phyloP scores from a whole-genome alignment of 1,140 invertebrate genomes.

The Zaprionus lachaisei region DNA sequence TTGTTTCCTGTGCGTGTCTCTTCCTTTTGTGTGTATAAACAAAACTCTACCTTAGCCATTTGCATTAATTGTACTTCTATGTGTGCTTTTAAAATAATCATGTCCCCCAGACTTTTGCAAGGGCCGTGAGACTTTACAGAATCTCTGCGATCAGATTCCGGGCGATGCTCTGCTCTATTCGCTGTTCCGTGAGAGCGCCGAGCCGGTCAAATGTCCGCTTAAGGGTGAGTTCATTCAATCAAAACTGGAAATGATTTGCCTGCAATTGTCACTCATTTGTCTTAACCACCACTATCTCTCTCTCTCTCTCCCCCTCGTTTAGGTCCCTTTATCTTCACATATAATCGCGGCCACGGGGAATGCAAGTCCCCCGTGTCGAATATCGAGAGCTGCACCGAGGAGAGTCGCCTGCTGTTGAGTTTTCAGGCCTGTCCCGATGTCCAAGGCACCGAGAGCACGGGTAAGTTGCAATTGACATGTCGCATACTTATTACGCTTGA shows the following conservation, averaged over 20 bases:
- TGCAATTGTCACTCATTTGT: constrained; percentile 7
- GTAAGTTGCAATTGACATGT: constrained; percentile 84
- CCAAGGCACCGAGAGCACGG: constrained; percentile 92
- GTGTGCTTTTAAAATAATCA: constrained; percentile 84
- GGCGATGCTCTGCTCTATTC: constrained; percentile 94
- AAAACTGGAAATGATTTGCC: neutral
- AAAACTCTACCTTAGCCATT: constrained; percentile 61
- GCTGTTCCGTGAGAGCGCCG: constrained; percentile 93
- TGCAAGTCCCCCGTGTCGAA: constrained; percentile 93
- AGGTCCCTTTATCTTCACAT: constrained; percentile 86
- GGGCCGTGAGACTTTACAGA: constrained; percentile 89
- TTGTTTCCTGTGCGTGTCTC: constrained; percentile 34
- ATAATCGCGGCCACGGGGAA: constrained; percentile 91
- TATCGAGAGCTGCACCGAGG: constrained; percentile 95
- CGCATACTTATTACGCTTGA: constrained; percentile 15
- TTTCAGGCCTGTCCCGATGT: constrained; percentile 97
- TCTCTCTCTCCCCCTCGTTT: constrained; percentile 15
- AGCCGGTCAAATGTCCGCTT: constrained; percentile 92
- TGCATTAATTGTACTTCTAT: constrained; percentile 84
- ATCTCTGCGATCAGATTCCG: constrained; percentile 93
- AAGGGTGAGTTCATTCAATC: constrained; percentile 85
- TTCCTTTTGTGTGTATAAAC: constrained; percentile 37
- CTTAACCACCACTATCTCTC: constrained; percentile 5
- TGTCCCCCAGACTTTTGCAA: constrained; percentile 91
- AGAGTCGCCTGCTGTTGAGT: constrained; percentile 92